Evolutionary conservation across 1,140 invertebrate species (phyloP), one percentile per base, ranked within the genome.

Genomic region (Ylistrum balloti): DNA sequence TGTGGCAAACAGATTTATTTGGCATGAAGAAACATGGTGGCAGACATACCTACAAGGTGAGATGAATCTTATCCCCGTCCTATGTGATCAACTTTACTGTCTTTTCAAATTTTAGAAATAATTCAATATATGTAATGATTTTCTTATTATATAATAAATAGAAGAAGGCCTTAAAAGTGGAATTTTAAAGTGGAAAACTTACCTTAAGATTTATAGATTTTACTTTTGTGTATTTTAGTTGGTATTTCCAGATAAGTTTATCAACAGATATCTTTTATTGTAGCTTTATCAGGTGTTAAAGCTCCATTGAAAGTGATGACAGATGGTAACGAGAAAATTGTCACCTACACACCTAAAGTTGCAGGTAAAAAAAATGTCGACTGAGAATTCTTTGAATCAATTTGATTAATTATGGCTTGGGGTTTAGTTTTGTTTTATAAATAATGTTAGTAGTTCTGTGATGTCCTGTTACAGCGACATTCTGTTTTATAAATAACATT

Each of bases 281-380:
- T 11, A 74, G 92, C 89, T 88, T 89, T 89, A 33, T 90, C 91
- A 32, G 92, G 92, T 0, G 87, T 91, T 35, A 91, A 91, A 32
- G 34, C 91, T 33, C 91, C 91, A n/a, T 90, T 90, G 7, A 90
- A 88, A 34, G n/a, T 41, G 2, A 74, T 74, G 56, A 1, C 22
- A 28, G 56, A 74, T 74, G 56, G 56, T 11, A 17, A 74, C 20
- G 22, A 74, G n/a, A 1, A 74, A n/a, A 74, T 28, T 28, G 56
- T 74, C 11, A 74, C n/a, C 9, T 74, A 74, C 11, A 74, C 56
- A n/a, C 56, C 56, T 5, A 74, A 74, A 28, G n/a, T n/a, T 28
- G 22, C 56, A 74, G 56, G 56, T 74, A 74, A 28, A 11, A 38
- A 38, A 38, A 38, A 38, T 38, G 35, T 38, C 5, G 5, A 5